Evolutionary conservation across 2,797 vertebrate species (phyloP).

Genomic region (Staurois parvus): DNA sequence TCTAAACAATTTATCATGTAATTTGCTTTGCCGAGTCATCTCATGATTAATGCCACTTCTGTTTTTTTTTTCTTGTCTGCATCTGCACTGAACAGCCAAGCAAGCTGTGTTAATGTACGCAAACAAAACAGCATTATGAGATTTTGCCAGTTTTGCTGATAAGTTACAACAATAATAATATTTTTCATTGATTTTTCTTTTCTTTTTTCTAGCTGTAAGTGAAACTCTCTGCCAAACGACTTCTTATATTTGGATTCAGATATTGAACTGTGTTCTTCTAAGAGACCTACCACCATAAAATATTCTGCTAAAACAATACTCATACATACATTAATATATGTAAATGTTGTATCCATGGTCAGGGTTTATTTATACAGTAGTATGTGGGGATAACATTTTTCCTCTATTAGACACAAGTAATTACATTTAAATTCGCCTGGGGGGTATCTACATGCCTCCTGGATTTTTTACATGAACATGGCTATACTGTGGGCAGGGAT

Average conservation of each 20-base stretch:
- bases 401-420: too few relatives aligned
- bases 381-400: too few relatives aligned
- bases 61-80: not conserved
- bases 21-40: not conserved
- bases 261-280: not conserved
- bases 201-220: not conserved
- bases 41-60: slow-evolving; percentile 18
- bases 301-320: not conserved
- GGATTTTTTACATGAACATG: too few relatives aligned
- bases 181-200: too few relatives aligned
- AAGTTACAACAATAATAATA: not conserved
- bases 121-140: slow-evolving; percentile 11
- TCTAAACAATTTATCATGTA: not conserved
- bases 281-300: not conserved
- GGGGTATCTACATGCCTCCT: too few relatives aligned
- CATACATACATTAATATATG: too few relatives aligned
- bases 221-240: not conserved
- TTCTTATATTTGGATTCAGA: not conserved
- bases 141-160: slow-evolving; percentile 5
- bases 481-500: too few relatives aligned
- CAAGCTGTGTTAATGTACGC: slow-evolving; percentile 8
- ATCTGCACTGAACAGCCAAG: not conserved
- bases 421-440: too few relatives aligned
- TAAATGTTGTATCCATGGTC: too few relatives aligned
- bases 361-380: too few relatives aligned